These are phyloP conservation scores for Mustela nigripes DNA, from an alignment of 2,113 vertebrate genomes.

Conservation along the genomic window DNA sequence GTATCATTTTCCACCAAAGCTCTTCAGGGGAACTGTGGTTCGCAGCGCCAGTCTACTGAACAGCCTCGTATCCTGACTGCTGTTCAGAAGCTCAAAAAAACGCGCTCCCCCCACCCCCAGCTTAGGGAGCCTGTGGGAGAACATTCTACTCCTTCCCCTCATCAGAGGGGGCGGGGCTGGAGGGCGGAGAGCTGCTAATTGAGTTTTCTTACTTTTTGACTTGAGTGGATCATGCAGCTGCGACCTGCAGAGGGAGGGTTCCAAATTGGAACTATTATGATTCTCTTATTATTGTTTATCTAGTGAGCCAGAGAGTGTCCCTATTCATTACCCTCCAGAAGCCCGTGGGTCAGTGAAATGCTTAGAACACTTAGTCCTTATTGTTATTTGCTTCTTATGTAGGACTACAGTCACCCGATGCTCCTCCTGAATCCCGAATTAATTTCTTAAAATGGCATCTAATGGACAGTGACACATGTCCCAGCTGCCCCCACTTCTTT, in stretches of 20 bases:
- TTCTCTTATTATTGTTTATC: constrained; percentile 15
- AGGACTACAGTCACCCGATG: not conserved
- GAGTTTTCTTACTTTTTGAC: constrained; percentile 52
- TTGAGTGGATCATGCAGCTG: not conserved
- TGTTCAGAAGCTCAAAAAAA: constrained; percentile 7
- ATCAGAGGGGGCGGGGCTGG: not conserved
- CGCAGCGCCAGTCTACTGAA: not conserved
- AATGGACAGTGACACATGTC: not conserved
- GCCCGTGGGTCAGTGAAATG: not conserved
- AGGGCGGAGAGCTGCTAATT: not conserved
- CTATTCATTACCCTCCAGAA: constrained; percentile 3
- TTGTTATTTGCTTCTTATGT: not conserved
- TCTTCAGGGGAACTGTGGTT: not conserved
- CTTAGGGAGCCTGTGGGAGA: not conserved
- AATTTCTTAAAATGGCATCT: constrained; percentile 43
- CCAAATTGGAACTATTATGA: not conserved
- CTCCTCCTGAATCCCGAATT: not conserved
- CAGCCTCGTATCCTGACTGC: constrained; percentile 54
- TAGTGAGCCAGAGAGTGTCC: not conserved
- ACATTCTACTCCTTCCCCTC: not conserved
- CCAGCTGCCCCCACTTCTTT: not conserved
- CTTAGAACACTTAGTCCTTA: not conserved
- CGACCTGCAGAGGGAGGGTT: not conserved
- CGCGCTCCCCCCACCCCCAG: not conserved
- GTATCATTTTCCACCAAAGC: not conserved